Evolutionary conservation across 2,797 vertebrate species (phyloP).

Genomic region (Rhinogobio ventralis): DNA sequence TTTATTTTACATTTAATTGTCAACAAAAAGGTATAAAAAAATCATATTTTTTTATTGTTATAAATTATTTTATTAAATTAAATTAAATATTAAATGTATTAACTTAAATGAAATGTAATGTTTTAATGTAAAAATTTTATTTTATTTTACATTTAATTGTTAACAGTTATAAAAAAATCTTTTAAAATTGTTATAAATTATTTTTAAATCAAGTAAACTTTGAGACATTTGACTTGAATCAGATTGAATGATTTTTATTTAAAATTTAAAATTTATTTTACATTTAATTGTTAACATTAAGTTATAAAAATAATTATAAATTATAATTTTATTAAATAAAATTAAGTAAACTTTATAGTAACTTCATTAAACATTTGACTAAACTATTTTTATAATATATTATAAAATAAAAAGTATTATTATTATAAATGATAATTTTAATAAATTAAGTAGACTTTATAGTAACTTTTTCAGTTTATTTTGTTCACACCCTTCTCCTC

Average conservation of each 20-base stretch:
- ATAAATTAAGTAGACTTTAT: no score
- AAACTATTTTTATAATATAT: no score
- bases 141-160: neutral
- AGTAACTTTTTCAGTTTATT: neutral
- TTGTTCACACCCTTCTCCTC: neutral
- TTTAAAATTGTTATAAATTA: no score
- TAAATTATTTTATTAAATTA: neutral
- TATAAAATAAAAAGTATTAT: no score
- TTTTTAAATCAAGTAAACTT: neutral
- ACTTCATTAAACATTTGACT: no score
- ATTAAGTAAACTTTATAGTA: no score
- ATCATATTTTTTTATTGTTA: no score
- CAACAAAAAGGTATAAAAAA: no score
- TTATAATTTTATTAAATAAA: no score
- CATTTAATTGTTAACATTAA: neutral
- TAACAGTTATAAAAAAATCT: neutral
- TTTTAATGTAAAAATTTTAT: no score
- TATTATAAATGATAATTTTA: no score
- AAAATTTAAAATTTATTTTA: neutral
- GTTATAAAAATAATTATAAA: neutral
- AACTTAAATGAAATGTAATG: neutral
- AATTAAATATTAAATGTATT: neutral
- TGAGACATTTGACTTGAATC: neutral
- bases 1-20: no score
- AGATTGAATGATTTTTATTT: neutral